These are phyloP conservation scores for Euproctis similis DNA, from an alignment of 2,888 invertebrate species.

Conservation along the genomic window DNA sequence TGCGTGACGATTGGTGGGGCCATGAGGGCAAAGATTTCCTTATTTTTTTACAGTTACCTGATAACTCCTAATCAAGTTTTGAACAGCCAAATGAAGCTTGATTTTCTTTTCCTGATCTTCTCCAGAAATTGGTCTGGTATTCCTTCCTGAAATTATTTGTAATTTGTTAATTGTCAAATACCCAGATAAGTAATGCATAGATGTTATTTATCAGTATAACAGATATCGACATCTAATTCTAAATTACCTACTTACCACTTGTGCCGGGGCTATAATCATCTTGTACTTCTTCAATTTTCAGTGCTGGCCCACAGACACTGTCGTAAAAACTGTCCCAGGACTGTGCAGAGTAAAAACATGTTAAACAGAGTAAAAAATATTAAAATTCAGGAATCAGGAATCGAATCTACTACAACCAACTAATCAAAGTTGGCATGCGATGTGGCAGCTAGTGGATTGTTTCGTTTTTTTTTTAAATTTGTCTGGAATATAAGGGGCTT, in stretches of 20 bases:
- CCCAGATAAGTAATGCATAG: neutral
- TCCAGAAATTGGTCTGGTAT: neutral
- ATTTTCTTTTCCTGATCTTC: conserved; percentile 23
- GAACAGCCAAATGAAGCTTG: conserved; percentile 78
- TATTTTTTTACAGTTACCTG: conserved; percentile 35
- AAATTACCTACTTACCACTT: neutral
- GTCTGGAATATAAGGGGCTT: no score
- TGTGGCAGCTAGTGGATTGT: no score
- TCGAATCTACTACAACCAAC: no score
- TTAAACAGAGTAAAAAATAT: no score
- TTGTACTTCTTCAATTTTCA: conserved; percentile 56
- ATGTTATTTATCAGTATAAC: neutral
- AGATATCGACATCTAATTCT: neutral
- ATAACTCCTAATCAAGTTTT: conserved; percentile 82
- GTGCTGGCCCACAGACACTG: conserved; percentile 41
- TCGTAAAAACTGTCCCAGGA: conserved; percentile 63
- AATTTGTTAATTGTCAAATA: no score
- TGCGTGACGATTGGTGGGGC: no score
- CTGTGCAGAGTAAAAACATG: conserved; percentile 26
- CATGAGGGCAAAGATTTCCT: no score
- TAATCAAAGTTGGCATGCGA: no score
- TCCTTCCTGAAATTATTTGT: neutral
- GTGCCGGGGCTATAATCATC: conserved; percentile 48
- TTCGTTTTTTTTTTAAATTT: no score
- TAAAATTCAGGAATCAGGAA: no score